Base-by-base conservation (phyloP, 2,113 vertebrate genomes). In the Tragelaphus buxtoni region DNA sequence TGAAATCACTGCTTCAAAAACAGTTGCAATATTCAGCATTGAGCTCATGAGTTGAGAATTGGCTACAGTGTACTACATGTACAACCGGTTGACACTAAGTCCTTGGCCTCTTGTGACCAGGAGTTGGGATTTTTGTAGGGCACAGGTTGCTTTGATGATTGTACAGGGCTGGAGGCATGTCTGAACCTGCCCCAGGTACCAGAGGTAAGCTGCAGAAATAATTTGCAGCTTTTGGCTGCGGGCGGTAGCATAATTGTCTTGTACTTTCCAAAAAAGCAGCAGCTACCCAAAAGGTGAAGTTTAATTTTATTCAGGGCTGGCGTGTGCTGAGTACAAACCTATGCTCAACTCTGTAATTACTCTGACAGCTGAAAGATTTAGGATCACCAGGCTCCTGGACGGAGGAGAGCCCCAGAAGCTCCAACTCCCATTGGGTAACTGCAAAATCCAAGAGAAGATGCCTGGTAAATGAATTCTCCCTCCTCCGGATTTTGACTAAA, bases 271-370 rank as follows among this genome's bases (percentile, higher is more conserved):
- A 56, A 97, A 98, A 97, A 98, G 55, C 82, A 82, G 69, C 94
- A 92, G 80, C 77, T 95, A 56, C 65, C 80, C 81, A 86, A 76
- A 51, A 72, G 79, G 77, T 96, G 87, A 94, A 51, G 90, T 96
- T 97, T 98, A 95, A 97, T 98, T 98, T 97, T 98, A 98, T 95
- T 98, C 93, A 93, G 86, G 87, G 55, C 96, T 97, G 51, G 74
- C 95, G 5, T 55, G 60, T 96, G 42, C 95, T 77, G 87, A 90
- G 88, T 85, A 82, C 55, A 90, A 53, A 92, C 90, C 94, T 95
- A 42, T 87, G 97, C 72, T 95, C 85, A 89, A 85, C 91, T 86
- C 93, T 81, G 20, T 88, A 97, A 91, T 98, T 97, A 56, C 74
- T 87, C 35, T 92, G 90, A 94, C 95, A 97, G 82, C 97, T 97